These are phyloP conservation scores for Rhizoglyphus robini DNA, from an alignment of 1,140 invertebrate genomes.

Conservation along the genomic window DNA sequence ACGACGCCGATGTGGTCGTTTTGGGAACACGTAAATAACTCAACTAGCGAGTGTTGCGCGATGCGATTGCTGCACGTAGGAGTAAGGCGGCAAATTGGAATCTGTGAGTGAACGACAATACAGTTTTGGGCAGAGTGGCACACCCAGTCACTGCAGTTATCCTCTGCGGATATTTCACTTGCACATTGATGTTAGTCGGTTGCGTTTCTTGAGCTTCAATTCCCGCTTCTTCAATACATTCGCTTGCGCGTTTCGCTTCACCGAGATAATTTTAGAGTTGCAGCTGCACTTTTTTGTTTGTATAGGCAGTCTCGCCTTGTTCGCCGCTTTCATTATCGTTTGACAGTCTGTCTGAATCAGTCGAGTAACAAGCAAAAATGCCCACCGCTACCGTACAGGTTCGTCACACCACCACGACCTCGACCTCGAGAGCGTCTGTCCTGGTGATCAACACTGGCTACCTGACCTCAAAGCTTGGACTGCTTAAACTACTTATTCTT, in stretches of 20 bases:
- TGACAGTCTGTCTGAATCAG: background rate
- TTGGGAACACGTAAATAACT: too few species aligned
- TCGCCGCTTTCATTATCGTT: too few species aligned
- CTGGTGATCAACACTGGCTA: constrained; percentile 21
- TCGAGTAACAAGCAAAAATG: constrained; percentile 10
- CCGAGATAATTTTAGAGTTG: too few species aligned
- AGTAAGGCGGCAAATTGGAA: too few species aligned
- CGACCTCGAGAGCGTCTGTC: constrained; percentile 9
- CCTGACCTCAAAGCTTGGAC: constrained; percentile 14
- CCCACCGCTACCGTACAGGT: constrained; percentile 19
- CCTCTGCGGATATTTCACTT: background rate
- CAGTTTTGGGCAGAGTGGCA: background rate
- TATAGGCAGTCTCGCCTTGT: too few species aligned
- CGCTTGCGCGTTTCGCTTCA: background rate
- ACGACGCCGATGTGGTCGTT: too few species aligned
- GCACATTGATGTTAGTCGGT: background rate
- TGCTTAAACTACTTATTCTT: constrained; percentile 15
- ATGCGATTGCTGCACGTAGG: too few species aligned
- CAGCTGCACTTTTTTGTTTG: too few species aligned
- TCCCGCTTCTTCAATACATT: too few species aligned
- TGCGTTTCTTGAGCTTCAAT: background rate
- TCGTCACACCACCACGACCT: constrained; percentile 18
- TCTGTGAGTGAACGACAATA: background rate
- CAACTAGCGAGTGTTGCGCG: too few species aligned
- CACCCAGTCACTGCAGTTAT: background rate